These are phyloP conservation scores for Sebastolobus altivelis DNA, from an alignment of 2,797 vertebrate genomes.

Conservation along the genomic window DNA sequence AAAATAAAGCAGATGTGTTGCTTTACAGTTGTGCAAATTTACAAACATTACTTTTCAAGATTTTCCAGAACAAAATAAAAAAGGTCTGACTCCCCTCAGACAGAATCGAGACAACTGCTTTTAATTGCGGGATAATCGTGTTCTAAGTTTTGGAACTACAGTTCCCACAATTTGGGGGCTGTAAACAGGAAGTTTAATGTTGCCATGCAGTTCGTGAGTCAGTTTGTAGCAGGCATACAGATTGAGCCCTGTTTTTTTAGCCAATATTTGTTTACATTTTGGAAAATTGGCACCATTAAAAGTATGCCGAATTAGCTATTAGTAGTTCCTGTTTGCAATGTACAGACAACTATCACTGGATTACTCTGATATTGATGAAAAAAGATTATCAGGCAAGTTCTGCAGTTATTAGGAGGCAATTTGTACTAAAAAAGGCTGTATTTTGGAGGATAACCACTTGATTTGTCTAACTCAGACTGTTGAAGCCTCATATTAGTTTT, in stretches of 20 bases:
- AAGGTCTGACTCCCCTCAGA: background rate
- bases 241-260: background rate
- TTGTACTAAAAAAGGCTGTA: background rate
- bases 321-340: background rate
- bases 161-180: background rate
- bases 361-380: background rate
- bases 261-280: background rate
- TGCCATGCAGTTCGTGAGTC: too few species aligned
- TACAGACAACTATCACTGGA: background rate
- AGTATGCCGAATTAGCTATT: background rate
- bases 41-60: background rate
- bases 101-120: too few species aligned
- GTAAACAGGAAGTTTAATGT: background rate
- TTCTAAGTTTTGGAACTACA: too few species aligned
- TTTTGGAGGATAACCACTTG: background rate
- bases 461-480: background rate
- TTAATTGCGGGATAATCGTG: too few species aligned
- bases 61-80: background rate
- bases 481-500: background rate
- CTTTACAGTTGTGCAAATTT: background rate
- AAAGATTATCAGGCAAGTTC: background rate
- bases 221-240: background rate
- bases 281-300: background rate
- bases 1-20: background rate
- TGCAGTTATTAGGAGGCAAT: background rate